Evolutionary conservation across 2,888 invertebrate species (phyloP).

Genomic region (Seira musarum): DNA sequence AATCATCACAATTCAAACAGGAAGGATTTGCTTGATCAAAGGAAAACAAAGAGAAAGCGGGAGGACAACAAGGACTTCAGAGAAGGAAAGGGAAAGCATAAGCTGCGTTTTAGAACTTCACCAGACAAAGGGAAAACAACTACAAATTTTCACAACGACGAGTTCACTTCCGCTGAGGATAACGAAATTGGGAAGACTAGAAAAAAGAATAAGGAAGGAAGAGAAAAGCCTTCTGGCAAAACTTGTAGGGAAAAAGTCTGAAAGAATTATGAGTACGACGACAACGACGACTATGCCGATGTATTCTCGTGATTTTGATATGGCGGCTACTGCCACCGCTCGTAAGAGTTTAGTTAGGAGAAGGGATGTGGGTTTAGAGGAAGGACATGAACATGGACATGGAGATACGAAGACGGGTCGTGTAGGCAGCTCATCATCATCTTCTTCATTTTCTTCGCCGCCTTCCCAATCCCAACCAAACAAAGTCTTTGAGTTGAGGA

Average conservation of each 20-base stretch:
- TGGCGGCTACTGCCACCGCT: too few species aligned
- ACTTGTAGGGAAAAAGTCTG: conserved; percentile 17
- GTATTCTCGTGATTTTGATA: too few species aligned
- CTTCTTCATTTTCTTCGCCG: conserved; percentile 18
- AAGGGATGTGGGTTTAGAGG: neutral
- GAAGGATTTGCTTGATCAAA: conserved; percentile 55
- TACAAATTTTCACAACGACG: neutral
- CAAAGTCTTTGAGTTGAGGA: neutral
- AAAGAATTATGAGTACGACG: conserved; percentile 35
- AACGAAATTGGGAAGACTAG: conserved; percentile 45
- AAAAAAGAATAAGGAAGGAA: conserved; percentile 26
- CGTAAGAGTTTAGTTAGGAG: too few species aligned
- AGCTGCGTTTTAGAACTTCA: conserved; percentile 27
- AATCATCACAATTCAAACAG: conserved; percentile 55
- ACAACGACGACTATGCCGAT: too few species aligned
- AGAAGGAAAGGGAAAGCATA: conserved; percentile 11
- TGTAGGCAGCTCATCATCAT: too few species aligned
- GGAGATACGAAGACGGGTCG: neutral
- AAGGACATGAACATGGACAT: neutral
- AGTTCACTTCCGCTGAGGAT: conserved; percentile 32
- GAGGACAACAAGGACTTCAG: conserved; percentile 26
- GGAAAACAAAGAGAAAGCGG: conserved; percentile 38
- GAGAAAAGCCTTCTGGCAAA: conserved; percentile 37
- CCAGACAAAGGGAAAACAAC: conserved; percentile 21
- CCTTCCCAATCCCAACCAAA: conserved; percentile 36